A percentile compares a stretch with the other conserved stretches of the same genome.
Evolutionary conservation across 2,888 invertebrate genomes (phyloP).

Genomic region (Dendrolimus pini): DNA sequence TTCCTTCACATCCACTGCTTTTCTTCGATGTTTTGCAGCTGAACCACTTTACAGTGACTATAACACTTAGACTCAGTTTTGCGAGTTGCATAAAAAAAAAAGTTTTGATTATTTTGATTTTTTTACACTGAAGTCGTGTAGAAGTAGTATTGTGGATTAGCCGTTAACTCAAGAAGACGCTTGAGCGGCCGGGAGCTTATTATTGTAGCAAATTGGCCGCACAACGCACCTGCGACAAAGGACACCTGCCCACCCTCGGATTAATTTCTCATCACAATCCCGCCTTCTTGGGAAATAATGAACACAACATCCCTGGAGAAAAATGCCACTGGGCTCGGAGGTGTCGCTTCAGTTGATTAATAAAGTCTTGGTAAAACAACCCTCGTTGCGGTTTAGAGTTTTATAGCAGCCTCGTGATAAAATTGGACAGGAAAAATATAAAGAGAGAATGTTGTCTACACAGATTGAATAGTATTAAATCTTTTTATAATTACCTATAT

Average conservation of each 20-base stretch:
- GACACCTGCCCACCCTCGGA: slow-evolving; percentile 57
- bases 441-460: not conserved
- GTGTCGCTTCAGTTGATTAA: slow-evolving; percentile 60
- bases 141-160: not conserved
- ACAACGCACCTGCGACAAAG: slow-evolving; percentile 45
- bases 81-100: too few relatives aligned
- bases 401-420: slow-evolving; percentile 18
- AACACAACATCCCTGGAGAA: slow-evolving; percentile 58
- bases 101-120: too few relatives aligned
- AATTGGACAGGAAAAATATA: slow-evolving; percentile 25
- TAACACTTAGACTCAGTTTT: too few relatives aligned
- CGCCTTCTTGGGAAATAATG: slow-evolving; percentile 59
- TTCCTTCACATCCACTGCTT: slow-evolving; percentile 49
- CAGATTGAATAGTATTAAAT: not conserved
- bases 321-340: slow-evolving; percentile 58
- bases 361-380: slow-evolving; percentile 36
- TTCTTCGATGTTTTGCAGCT: slow-evolving; percentile 62
- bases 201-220: slow-evolving; percentile 50
- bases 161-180: slow-evolving; percentile 17
- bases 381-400: slow-evolving; percentile 1
- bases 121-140: too few relatives aligned
- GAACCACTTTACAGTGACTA: slow-evolving; percentile 42
- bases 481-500: too few relatives aligned
- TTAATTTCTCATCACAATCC: slow-evolving; percentile 72
- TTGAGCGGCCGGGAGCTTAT: slow-evolving; percentile 23